phyloP scores from a whole-genome alignment of 2,888 invertebrate species.

The Desoria tigrina region DNA sequence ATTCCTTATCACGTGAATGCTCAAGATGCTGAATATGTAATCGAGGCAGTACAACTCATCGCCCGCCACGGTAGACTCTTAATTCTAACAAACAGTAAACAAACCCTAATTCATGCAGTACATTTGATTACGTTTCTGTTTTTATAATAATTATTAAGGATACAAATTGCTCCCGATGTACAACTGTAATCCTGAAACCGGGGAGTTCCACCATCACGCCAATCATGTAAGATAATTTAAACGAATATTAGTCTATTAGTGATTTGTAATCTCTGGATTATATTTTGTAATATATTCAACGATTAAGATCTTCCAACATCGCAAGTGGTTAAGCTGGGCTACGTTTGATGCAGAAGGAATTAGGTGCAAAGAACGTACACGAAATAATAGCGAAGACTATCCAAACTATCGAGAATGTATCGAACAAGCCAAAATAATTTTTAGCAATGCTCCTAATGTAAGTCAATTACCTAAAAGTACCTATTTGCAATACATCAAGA shows the following conservation, averaged over 20 bases:
- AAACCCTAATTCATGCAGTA: too few species aligned
- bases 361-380: slow-evolving; percentile 67
- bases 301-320: slow-evolving; percentile 68
- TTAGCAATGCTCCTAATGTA: slow-evolving; percentile 71
- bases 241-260: not conserved
- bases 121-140: too few species aligned
- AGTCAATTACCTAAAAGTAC: slow-evolving; percentile 10
- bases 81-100: too few species aligned
- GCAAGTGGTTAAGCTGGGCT: slow-evolving; percentile 78
- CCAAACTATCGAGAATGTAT: slow-evolving; percentile 75
- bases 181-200: slow-evolving; percentile 80
- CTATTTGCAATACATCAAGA: not conserved
- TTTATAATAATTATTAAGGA: too few species aligned
- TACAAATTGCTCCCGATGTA: slow-evolving; percentile 88
- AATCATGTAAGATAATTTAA: slow-evolving; percentile 61
- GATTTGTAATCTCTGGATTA: not conserved
- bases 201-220: slow-evolving; percentile 84
- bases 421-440: slow-evolving; percentile 75
- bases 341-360: slow-evolving; percentile 75
- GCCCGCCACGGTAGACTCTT: slow-evolving; percentile 71
- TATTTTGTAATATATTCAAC: not conserved
- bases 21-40: slow-evolving; percentile 74
- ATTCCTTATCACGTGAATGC: slow-evolving; percentile 83
- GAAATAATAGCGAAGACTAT: slow-evolving; percentile 56
- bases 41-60: slow-evolving; percentile 82